Percentiles rank a stretch among this genome's conserved stretches.
Evolutionary conservation across 2,888 invertebrate genomes (phyloP).

Genomic region (Eupeodes luniger): DNA sequence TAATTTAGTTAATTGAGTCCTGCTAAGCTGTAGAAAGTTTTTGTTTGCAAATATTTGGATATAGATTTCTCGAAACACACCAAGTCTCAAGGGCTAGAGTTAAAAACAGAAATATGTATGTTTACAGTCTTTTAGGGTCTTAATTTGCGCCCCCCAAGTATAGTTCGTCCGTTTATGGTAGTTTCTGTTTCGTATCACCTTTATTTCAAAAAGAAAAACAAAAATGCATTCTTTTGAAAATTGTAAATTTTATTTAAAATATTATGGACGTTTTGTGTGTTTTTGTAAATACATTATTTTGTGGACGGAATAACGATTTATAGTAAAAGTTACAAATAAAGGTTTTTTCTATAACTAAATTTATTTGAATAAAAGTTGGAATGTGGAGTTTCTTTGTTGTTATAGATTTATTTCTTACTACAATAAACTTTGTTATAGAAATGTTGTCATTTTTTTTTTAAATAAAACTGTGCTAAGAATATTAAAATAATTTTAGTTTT

Average conservation of each 20-base stretch:
- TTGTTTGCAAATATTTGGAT: too few relatives aligned
- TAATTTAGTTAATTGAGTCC: too few relatives aligned
- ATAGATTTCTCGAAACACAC: too few relatives aligned
- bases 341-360: not conserved
- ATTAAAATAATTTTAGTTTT: conserved; percentile 18
- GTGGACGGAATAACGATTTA: conserved; percentile 67
- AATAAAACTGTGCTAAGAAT: conserved; percentile 27
- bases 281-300: conserved; percentile 62
- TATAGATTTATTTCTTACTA: too few relatives aligned
- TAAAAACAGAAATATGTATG: too few relatives aligned
- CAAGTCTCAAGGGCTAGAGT: too few relatives aligned
- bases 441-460: conserved; percentile 6
- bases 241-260: conserved; percentile 67
- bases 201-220: too few relatives aligned
- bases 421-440: not conserved
- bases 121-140: too few relatives aligned
- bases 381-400: not conserved
- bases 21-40: too few relatives aligned
- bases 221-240: conserved; percentile 2
- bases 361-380: not conserved
- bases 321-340: conserved; percentile 2
- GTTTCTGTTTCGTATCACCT: too few relatives aligned
- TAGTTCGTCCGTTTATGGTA: too few relatives aligned
- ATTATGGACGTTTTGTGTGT: conserved; percentile 56
- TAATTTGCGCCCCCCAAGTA: too few relatives aligned